Base-by-base conservation (phyloP, 2,797 vertebrate genomes). In the Spondyliosoma cantharus region DNA sequence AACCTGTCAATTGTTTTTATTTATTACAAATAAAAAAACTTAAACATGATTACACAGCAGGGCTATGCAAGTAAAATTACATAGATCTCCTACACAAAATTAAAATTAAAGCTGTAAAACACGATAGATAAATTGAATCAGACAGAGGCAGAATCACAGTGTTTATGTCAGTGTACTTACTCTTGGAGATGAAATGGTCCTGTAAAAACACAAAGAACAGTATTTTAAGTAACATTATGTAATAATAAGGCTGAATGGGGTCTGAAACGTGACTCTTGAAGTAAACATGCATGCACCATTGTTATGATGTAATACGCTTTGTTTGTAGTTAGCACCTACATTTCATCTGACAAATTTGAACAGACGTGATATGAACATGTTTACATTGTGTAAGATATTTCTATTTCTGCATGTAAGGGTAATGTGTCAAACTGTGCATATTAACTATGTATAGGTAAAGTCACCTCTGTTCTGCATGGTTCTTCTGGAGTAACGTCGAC, bases 401-500 rank as follows among this genome's bases (percentile, higher is more conserved):
- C 7, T n/a, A 24, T 42, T 52, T 32, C 22, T 56, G 9, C 12
- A 22, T 16, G 2, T 17, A 62, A 56, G 16, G 6, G 3, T 50
- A 27, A 20, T 43, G 15, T 24, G 27, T 56, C 22, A 60, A 8
- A 19, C 0, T 29, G 29, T 67, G 46, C 17, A 3, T 50, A 27
- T 19, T 37, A 37, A 11, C 37, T 37, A 11, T 37, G 32, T 37
- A 8, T 37, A 37, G 9, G 32, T 37, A 7, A 37, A 37, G 37
- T 92, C 84, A 97, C 98, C 96, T 97, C 96, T 95, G 91, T 93
- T 95, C 78, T 95, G 96, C 85, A 97, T 90, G 42, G 97, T 97
- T 89, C 98, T 95, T 62, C 97, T 96, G 65, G 98, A 98, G 66
- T 99, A 99, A 56, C 98, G 96, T 68, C 97, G 96, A 90, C 98